Base-by-base conservation (phyloP, 1,140 invertebrate species). In the Condylostylus longicornis region DNA sequence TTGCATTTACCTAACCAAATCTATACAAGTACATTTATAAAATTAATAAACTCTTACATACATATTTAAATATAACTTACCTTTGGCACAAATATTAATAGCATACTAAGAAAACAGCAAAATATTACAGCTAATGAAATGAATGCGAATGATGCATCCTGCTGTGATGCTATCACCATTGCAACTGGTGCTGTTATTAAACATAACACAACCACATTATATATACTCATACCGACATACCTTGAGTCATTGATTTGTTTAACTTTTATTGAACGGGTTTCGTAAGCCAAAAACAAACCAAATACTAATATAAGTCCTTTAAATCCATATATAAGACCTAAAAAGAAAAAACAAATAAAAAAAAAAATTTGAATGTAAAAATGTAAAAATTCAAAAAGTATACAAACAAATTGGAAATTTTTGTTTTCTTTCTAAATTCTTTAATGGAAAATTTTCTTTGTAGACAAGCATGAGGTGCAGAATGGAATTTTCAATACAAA, bases 221-320 rank as follows among this genome's bases (percentile, higher is more conserved):
- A 98, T 53, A 98, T 97, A 47, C 90, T 90, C 88, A 99, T 95
- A 44, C 91, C 91, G 9, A 98, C 93, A 62, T 97, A 94, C 51
- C 91, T 73, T 0, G 90, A 94, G 66, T 98, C 95, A 63, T 88
- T 89, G 48, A 89, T 89, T 56, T 85, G 80, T 40, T 85, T 82
- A 7, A 89, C 77, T 69, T 98, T 98, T 17, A 98, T 79, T 40
- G 89, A 95, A 32, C 95, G 69, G 1, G 94, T 97, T 65, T 99
- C 95, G 55, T 98, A 98, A 1, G 95, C 87, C 41, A 98, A 63
- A 61, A 98, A 98, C 8, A 98, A 68, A 2, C 95, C 95, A 61
- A 98, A 96, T 2, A 98, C 79, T 22, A 98, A 67, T 15, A 98
- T 77, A 5, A 99, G 69, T 0, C 93, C 91, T 66, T 99, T 98